These are phyloP conservation scores for Regulus satrapa DNA, from an alignment of 2,113 vertebrate genomes.

Conservation along the genomic window DNA sequence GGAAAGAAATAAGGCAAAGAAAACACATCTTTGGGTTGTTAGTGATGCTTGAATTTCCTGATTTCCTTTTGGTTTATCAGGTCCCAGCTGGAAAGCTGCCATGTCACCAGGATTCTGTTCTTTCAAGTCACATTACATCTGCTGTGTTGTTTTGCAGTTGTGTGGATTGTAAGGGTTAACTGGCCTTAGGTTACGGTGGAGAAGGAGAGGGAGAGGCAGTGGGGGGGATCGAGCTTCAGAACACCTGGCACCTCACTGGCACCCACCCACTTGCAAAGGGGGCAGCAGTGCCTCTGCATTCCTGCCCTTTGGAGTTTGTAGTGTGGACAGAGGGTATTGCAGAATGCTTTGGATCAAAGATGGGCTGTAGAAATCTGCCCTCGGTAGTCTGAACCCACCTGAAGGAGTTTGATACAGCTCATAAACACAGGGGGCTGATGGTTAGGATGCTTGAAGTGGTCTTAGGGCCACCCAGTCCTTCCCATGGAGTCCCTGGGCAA, in stretches of 20 bases:
- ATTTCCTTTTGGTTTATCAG: not conserved
- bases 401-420: rapidly evolving
- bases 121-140: not conserved
- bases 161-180: not conserved
- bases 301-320: not conserved
- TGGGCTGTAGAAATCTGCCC: not conserved
- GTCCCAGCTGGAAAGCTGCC: not conserved
- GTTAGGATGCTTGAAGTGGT: rapidly evolving
- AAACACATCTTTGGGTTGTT: not conserved
- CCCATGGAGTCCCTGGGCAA: not conserved
- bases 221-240: not conserved
- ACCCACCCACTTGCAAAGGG: not conserved
- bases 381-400: rapidly evolving
- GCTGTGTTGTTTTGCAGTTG: not conserved
- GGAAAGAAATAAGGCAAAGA: not conserved
- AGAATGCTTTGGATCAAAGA: not conserved
- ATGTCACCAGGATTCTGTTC: not conserved
- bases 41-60: not conserved
- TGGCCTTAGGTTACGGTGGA: not conserved
- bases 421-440: not conserved
- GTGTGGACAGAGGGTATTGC: not conserved
- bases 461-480: not conserved
- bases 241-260: not conserved
- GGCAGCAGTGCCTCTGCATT: not conserved
- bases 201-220: not conserved